Evolutionary conservation across 2,797 vertebrate genomes (phyloP).

Genomic region (Myotis pilosus): DNA sequence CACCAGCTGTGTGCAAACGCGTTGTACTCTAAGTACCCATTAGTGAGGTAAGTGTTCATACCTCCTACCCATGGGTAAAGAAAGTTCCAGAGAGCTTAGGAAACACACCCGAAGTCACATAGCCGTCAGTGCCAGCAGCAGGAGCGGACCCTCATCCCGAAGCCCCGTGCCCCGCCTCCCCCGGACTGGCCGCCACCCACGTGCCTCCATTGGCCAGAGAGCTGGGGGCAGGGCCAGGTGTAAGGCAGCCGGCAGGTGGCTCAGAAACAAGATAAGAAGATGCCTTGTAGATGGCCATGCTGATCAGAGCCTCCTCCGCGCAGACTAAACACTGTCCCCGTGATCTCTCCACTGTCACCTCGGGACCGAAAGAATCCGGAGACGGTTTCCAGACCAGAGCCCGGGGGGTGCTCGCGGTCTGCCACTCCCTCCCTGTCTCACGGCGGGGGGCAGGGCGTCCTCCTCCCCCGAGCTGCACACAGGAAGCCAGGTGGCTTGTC

Average conservation of each 20-base stretch:
- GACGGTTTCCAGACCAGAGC: conserved; percentile 66
- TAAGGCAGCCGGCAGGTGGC: background rate
- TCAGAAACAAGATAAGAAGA: background rate
- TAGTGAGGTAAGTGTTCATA: background rate
- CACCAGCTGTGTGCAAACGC: background rate
- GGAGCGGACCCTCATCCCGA: background rate
- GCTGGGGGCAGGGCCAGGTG: background rate
- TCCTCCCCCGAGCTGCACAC: background rate
- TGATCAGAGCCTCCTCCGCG: conserved; percentile 61
- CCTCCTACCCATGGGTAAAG: background rate
- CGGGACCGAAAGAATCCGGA: conserved; percentile 67
- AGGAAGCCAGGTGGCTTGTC: background rate
- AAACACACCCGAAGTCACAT: background rate
- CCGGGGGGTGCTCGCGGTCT: conserved; percentile 43
- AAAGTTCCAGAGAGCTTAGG: background rate
- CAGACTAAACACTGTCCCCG: conserved; percentile 73
- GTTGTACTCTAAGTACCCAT: background rate
- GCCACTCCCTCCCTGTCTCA: background rate
- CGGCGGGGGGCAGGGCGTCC: too few species aligned
- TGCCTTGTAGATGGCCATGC: background rate
- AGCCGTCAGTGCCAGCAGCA: background rate
- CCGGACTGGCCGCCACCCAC: background rate
- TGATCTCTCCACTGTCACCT: conserved; percentile 66
- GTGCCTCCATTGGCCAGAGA: background rate
- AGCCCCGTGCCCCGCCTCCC: background rate